These are phyloP conservation scores for Phania funesta DNA, from an alignment of 2,888 invertebrate species.

Conservation along the genomic window DNA sequence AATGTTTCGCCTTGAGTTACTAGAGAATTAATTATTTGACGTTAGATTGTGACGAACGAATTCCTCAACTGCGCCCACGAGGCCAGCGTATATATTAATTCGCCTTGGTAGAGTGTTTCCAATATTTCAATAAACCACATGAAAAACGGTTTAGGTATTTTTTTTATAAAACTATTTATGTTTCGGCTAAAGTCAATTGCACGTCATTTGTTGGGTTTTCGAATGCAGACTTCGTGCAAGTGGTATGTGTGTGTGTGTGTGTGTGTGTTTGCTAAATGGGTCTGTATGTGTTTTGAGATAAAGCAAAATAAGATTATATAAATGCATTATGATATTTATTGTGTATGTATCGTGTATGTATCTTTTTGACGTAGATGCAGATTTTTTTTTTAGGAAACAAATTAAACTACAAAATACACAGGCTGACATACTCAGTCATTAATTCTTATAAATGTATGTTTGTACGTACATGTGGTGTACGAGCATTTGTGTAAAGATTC, in stretches of 20 bases:
- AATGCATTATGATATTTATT: slow-evolving; percentile 10
- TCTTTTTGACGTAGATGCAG: neutral
- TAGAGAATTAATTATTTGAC: no score
- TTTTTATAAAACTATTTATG: neutral
- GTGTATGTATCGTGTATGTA: slow-evolving; percentile 2
- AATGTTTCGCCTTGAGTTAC: no score
- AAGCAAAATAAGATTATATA: slow-evolving; percentile 37
- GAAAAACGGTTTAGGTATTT: neutral
- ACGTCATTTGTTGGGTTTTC: slow-evolving; percentile 71
- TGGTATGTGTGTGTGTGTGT: neutral
- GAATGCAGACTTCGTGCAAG: slow-evolving; percentile 31
- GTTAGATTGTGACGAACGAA: no score
- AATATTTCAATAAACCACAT: neutral
- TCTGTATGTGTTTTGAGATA: neutral
- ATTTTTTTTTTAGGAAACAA: slow-evolving; percentile 15
- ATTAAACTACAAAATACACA: neutral
- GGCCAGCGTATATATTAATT: no score
- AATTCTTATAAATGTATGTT: neutral
- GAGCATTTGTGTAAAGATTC: neutral
- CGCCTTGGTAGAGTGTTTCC: neutral
- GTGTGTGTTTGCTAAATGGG: neutral
- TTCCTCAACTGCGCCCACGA: no score
- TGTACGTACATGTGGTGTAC: neutral
- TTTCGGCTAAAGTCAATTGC: slow-evolving; percentile 73
- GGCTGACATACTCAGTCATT: neutral